These are phyloP conservation scores for Carduelis carduelis DNA, from an alignment of 2,797 vertebrate species.

Conservation along the genomic window DNA sequence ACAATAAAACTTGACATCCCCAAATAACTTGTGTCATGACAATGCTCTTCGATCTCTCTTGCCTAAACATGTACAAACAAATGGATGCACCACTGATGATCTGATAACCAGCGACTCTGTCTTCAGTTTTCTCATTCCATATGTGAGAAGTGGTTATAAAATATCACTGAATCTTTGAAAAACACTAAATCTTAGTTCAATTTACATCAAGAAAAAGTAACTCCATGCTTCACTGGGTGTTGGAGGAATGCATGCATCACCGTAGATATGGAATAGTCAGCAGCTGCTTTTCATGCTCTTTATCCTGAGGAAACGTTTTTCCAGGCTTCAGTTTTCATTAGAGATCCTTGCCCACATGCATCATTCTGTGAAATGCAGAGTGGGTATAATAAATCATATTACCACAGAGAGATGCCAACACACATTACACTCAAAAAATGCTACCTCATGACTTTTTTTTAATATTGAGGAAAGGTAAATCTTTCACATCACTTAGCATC, in stretches of 20 bases:
- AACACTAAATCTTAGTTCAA: not conserved
- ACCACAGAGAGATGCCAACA: constrained; percentile 16
- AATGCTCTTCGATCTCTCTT: not conserved
- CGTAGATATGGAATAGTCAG: not conserved
- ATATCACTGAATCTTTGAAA: not conserved
- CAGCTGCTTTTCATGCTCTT: not conserved
- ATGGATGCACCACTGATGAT: not conserved
- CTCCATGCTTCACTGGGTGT: not conserved
- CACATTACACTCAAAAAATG: not conserved
- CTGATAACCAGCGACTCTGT: not conserved
- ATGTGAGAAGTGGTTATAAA: not conserved
- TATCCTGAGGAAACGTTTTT: constrained; percentile 6
- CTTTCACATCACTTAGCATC: not conserved
- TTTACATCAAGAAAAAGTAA: constrained; percentile 14
- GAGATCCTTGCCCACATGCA: constrained; percentile 10
- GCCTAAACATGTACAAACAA: not conserved
- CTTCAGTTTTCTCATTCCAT: not conserved
- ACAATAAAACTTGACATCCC: not conserved
- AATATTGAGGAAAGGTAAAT: not conserved
- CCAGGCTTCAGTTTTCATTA: constrained; percentile 49
- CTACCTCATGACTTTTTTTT: constrained; percentile 13
- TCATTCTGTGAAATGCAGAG: not conserved
- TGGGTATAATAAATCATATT: constrained; percentile 41
- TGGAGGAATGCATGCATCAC: not conserved
- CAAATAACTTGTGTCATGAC: not conserved